Conservation (phyloP, 2,888 invertebrate species). For the Epistrophe eligans region DNA sequence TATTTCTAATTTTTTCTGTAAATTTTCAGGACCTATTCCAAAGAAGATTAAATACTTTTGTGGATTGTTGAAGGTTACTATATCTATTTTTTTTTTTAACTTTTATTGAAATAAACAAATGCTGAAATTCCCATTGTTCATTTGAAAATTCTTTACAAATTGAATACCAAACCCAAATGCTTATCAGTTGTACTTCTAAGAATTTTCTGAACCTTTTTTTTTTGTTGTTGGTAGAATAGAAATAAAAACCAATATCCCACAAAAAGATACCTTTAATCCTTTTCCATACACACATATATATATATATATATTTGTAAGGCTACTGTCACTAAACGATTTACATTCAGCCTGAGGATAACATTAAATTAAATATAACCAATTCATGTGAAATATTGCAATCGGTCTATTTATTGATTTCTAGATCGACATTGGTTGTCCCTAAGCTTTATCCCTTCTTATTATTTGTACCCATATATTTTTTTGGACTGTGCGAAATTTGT, state of each 20-base stretch:
- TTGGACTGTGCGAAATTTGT: background rate
- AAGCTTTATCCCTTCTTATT: background rate
- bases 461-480: background rate
- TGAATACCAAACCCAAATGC: background rate
- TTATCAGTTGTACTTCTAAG: background rate
- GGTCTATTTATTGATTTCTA: background rate
- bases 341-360: background rate
- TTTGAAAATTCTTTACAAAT: background rate
- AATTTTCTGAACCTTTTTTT: background rate
- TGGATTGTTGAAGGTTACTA: background rate
- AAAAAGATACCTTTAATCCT: background rate
- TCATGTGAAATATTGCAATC: conserved; percentile 7
- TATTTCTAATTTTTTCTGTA: background rate
- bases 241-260: conserved; percentile 7
- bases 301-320: too few species aligned
- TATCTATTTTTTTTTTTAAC: background rate
- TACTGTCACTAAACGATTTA: background rate
- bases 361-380: conserved; percentile 1
- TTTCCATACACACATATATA: background rate
- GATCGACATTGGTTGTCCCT: background rate
- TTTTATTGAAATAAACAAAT: background rate
- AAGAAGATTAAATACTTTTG: background rate
- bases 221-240: too few species aligned
- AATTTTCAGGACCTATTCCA: background rate
- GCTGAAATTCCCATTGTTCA: background rate